Conservation (phyloP, 2,797 vertebrate species). For the Numenius phaeopus region DNA sequence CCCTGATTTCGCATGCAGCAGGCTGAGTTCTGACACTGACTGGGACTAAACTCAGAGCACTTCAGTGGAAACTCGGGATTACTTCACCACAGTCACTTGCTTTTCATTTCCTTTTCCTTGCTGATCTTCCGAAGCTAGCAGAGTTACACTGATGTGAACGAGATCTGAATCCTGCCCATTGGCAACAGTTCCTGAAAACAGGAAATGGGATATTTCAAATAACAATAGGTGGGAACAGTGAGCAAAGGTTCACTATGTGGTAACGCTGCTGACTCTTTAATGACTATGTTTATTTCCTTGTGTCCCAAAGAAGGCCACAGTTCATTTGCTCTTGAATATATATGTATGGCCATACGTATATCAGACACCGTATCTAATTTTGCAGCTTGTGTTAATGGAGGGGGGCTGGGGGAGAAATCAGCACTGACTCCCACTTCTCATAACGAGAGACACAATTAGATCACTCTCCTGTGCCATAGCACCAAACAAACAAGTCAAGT, state of each 20-base stretch:
- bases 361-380: not conserved
- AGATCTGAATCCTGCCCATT: conserved; percentile 50
- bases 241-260: conserved; percentile 67
- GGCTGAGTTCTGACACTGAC: not conserved
- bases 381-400: not conserved
- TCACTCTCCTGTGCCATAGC: not conserved
- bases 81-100: conserved; percentile 27
- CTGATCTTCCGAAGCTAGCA: conserved; percentile 9
- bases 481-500: not conserved
- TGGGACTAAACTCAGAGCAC: not conserved
- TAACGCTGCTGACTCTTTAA: conserved; percentile 64
- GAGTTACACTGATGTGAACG: conserved; percentile 34
- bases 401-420: rapidly evolving
- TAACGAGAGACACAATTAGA: not conserved
- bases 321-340: not conserved
- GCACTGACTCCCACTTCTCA: not conserved
- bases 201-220: conserved; percentile 69
- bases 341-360: rapidly evolving
- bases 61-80: conserved; percentile 30
- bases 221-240: conserved; percentile 70
- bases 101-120: conserved; percentile 60
- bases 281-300: conserved; percentile 61
- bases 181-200: conserved; percentile 58
- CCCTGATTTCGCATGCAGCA: not conserved
- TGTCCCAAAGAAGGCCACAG: conserved; percentile 45